Evolutionary conservation across 2,113 vertebrate genomes (phyloP).

Genomic region (Chaetorhynchus papuensis): DNA sequence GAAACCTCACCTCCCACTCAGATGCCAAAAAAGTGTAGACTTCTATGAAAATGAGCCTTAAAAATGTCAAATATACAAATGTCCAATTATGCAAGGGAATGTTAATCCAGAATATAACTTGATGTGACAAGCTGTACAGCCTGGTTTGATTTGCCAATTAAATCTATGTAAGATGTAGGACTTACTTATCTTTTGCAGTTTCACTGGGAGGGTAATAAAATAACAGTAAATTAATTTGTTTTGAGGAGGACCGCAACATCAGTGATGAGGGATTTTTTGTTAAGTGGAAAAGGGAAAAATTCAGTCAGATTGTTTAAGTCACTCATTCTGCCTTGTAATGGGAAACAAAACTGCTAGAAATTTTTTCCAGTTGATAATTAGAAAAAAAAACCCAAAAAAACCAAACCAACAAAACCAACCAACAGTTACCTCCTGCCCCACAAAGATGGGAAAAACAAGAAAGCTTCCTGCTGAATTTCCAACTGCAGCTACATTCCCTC

Average conservation of each 20-base stretch:
- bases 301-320: neutral
- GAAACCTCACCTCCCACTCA: slow-evolving; percentile 2
- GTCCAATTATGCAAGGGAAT: neutral
- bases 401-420: neutral
- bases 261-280: neutral
- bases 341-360: neutral
- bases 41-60: neutral
- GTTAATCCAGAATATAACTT: neutral
- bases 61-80: slow-evolving; percentile 16
- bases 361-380: neutral
- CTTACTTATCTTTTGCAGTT: neutral
- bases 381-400: neutral
- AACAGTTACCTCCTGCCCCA: neutral
- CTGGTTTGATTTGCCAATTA: neutral
- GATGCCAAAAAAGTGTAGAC: neutral
- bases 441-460: neutral
- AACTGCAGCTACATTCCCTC: neutral
- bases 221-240: neutral
- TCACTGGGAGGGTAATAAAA: neutral
- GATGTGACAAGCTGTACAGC: neutral
- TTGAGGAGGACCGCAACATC: neutral
- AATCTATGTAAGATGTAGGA: neutral
- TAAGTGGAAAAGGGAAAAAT: neutral
- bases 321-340: neutral
- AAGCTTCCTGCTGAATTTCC: neutral